phyloP scores from a whole-genome alignment of 2,797 vertebrate genomes.

The Eurystomus glaucurus region DNA sequence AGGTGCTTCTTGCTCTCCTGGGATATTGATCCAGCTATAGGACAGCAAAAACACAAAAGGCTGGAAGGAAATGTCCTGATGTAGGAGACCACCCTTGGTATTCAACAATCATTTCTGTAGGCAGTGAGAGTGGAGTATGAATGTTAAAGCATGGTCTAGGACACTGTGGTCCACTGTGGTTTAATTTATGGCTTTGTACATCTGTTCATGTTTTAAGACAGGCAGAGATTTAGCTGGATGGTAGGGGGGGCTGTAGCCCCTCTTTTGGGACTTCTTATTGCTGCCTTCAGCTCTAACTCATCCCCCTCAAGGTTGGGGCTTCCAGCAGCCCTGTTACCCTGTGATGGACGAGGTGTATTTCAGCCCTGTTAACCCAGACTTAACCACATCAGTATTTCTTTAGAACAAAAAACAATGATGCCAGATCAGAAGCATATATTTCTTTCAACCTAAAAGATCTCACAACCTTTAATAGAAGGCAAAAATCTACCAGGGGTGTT shows the following conservation, averaged over 20 bases:
- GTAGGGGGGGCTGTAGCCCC: slow-evolving; percentile 52
- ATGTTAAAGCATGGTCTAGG: background rate
- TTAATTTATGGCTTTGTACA: background rate
- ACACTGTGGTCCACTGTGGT: background rate
- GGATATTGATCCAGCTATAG: background rate
- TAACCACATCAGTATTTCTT: background rate
- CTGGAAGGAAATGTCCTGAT: background rate
- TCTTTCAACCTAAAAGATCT: background rate
- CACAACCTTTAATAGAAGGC: background rate
- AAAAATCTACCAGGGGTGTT: rapidly evolving
- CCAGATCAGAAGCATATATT: background rate
- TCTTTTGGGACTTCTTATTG: slow-evolving; percentile 15
- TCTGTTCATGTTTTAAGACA: background rate
- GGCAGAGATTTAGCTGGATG: slow-evolving; percentile 27
- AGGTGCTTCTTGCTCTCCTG: background rate
- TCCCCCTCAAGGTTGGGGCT: background rate
- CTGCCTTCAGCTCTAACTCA: background rate
- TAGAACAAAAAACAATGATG: background rate
- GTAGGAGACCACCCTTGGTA: background rate
- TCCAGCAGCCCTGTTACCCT: background rate
- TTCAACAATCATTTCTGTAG: background rate
- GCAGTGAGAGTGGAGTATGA: rapidly evolving
- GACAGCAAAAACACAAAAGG: background rate
- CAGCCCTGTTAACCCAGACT: background rate
- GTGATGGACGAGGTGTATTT: background rate